Percentiles rank a stretch among this genome's conserved stretches.
Evolutionary conservation across 1,140 invertebrate species (phyloP).

Genomic region (Octopus sinensis): DNA sequence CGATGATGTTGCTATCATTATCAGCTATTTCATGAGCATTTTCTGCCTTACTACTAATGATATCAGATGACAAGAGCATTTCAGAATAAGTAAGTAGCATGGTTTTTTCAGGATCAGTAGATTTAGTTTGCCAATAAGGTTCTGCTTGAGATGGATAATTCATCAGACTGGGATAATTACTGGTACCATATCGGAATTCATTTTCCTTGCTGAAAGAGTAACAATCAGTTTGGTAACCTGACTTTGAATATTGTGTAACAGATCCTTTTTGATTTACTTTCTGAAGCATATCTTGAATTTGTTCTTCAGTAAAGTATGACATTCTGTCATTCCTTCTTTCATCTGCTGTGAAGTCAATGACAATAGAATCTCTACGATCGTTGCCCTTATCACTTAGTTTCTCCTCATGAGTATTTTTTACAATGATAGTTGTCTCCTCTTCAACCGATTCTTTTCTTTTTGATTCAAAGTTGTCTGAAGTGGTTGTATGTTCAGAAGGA

Average conservation of each 20-base stretch:
- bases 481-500: too few relatives aligned
- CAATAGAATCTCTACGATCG: neutral
- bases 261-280: neutral
- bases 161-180: neutral
- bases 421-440: neutral
- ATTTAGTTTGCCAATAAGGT: neutral
- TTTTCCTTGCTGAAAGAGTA: neutral
- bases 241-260: neutral
- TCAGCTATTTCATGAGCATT: neutral
- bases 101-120: neutral
- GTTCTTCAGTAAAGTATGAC: neutral
- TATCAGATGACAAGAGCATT: neutral
- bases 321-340: neutral
- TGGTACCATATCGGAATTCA: neutral
- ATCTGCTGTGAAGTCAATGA: neutral
- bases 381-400: neutral
- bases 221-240: neutral
- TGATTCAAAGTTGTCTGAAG: neutral
- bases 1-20: neutral
- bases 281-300: neutral
- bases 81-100: neutral
- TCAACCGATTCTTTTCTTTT: neutral
- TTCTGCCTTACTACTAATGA: neutral
- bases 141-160: neutral
- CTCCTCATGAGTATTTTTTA: neutral